Evolutionary conservation across 2,797 vertebrate species (phyloP), one percentile per base, ranked within the genome.

Genomic region (Mus minutoides): DNA sequence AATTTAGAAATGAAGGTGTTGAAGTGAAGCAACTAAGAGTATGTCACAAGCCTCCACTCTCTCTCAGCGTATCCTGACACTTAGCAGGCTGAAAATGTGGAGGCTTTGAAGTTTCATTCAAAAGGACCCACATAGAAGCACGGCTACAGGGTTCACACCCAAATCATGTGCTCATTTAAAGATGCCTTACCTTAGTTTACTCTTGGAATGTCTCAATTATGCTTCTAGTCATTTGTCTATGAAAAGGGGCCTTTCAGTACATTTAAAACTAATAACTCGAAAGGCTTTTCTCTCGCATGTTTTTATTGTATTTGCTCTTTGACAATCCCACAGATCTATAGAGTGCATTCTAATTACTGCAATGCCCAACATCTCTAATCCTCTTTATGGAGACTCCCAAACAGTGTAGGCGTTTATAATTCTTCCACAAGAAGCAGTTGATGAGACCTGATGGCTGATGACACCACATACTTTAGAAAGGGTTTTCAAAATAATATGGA

Each of bases 1-100:
- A 21, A 9, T 96, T 92, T 64, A 29, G 17, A n/a, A 91, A 92
- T 75, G 54, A 78, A 62, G 21, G 22, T 13, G 19, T 94, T 92
- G 46, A 46, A 64, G 49, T 84, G 64, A 14, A 82, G 40, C 22
- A 40, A 60, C 69, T 91, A 43, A 62, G 76, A 84, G 22, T 54
- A 84, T 17, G 82, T 10, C 54, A 3, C 2, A 78, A 17, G 43
- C 6, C 40, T 2, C 8, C 26, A 21, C 29, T 56, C 49, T 62
- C 19, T 85, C 14, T 91, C n/a, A 88, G 75, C 22, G 24, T 46
- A 67, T 2, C 1, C 58, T 40, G 58, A 75, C 31, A 54, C 43
- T 34, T 67, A 84, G 34, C 75, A 80, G 77, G 73, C 2, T 2
- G 22, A 46, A 56, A 75, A 84, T 85, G 34, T 52, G 5, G 76